phyloP scores from a whole-genome alignment of 92 coral and sea anemone genomes.

The Heteractis magnifica region DNA sequence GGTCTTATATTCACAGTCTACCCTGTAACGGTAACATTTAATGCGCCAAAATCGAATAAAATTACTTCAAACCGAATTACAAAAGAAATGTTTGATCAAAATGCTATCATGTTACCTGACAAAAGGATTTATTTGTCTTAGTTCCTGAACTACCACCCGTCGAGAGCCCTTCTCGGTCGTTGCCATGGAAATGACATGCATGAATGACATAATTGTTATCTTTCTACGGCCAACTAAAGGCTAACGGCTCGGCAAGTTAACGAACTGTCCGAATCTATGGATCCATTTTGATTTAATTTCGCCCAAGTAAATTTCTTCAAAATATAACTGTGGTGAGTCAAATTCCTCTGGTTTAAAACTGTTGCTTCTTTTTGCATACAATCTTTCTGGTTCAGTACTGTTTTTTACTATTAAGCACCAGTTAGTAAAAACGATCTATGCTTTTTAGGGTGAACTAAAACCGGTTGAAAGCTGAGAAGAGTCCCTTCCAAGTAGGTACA shows the following conservation, averaged over 20 bases:
- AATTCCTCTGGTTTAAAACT: background rate
- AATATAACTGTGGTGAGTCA: background rate
- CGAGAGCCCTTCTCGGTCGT: slow-evolving; percentile 20
- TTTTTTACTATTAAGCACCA: background rate
- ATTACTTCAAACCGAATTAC: too few species aligned
- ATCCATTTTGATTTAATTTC: background rate
- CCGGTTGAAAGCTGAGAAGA: background rate
- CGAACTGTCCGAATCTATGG: slow-evolving; percentile 1
- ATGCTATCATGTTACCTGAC: slow-evolving; percentile 8
- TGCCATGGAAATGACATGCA: slow-evolving; percentile 53
- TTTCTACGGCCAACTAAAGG: slow-evolving; percentile 50
- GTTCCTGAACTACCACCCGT: slow-evolving; percentile 23
- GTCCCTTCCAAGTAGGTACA: background rate
- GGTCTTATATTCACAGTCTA: too few species aligned
- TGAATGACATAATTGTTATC: slow-evolving; percentile 70
- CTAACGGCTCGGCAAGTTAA: slow-evolving; percentile 36
- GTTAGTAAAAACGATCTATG: background rate
- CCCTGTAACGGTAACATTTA: too few species aligned
- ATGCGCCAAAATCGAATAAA: too few species aligned
- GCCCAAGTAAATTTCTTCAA: background rate
- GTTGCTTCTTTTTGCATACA: background rate
- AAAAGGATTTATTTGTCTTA: slow-evolving; percentile 11
- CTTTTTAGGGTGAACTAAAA: background rate
- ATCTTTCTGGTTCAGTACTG: background rate
- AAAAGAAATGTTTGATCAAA: background rate